Evolutionary conservation across 2,797 vertebrate genomes (phyloP), one percentile per base, ranked within the genome.

Genomic region (Pipistrellus pipistrellus): DNA sequence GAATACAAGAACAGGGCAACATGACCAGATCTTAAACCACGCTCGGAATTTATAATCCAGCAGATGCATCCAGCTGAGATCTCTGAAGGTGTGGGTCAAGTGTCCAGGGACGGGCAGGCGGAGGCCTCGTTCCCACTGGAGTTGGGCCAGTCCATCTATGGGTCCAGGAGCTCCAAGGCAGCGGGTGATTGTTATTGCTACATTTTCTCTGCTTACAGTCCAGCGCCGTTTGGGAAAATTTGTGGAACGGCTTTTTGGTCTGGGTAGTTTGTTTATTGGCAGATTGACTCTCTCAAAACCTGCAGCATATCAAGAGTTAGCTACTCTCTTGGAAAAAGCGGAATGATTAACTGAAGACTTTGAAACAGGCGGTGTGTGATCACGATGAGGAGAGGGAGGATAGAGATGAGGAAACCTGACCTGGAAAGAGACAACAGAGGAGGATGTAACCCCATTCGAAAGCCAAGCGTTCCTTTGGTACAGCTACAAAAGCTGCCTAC

Each of bases 321-420:
- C 27, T 75, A 53, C 48, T 88, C 38, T 87, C 66, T 90, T 66
- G 44, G 66, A 88, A 57, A 85, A 96, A 95, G 76, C 80, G 66
- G 71, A 46, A 73, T 73, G 84, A 88, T 94, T 71, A 80, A 91
- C 68, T n/a, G 83, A 83, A 69, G 59, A 62, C 92, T 90, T 78
- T 59, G 92, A 96, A 95, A 91, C 80, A 83, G 51, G 85, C 78
- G 77, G n/a, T 32, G 57, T 93, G 51, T 91, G 84, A 95, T 93
- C 68, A 12, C 27, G 90, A 92, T 32, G 78, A 66, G 48, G n/a
- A 88, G 51, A 90, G 66, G 62, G 57, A 87, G 55, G 86, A 81
- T 85, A 32, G 76, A 81, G 95, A 88, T 0, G 38, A 95, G 77
- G 87, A 91, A 95, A 92, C 90, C 89, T 88, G 76, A 94, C 84